Percentiles rank a stretch among this genome's conserved stretches.
These are phyloP conservation scores for Leptinotarsa peninsularis DNA, from an alignment of 2,888 invertebrate genomes.

Conservation along the genomic window DNA sequence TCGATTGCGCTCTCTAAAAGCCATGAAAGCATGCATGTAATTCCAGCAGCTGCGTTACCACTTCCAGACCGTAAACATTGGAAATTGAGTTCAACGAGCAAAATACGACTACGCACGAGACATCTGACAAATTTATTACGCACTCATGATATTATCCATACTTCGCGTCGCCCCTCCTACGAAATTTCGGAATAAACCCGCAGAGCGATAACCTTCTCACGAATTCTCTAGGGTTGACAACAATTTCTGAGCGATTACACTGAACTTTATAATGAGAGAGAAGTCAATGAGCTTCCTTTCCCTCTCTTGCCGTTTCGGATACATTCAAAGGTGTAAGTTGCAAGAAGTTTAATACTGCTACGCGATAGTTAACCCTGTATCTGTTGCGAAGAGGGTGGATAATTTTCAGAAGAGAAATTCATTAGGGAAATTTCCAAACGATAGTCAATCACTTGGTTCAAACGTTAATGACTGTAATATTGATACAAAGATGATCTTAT, in stretches of 20 bases:
- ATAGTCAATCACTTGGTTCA: background rate
- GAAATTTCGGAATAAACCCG: background rate
- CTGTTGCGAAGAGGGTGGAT: background rate
- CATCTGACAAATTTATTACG: conserved; percentile 16
- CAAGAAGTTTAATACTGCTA: background rate
- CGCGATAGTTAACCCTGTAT: background rate
- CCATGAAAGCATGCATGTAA: background rate
- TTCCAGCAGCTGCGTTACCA: background rate
- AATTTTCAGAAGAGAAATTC: background rate
- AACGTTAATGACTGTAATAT: too few species aligned
- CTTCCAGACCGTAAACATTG: background rate
- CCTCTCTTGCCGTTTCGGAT: background rate
- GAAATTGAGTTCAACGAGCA: conserved; percentile 5
- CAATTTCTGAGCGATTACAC: conserved; percentile 6
- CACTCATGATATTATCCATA: conserved; percentile 8
- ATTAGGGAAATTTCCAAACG: background rate
- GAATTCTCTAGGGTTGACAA: background rate
- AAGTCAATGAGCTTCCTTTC: background rate
- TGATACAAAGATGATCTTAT: too few species aligned
- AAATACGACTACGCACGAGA: conserved; percentile 6
- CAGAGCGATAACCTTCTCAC: background rate
- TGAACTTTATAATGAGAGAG: conserved; percentile 8
- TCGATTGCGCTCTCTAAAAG: background rate
- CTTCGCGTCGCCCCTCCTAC: background rate
- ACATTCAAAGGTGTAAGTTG: background rate